A percentile compares a stretch with the other conserved stretches of the same genome.
Conservation (phyloP, 2,888 invertebrate species). For the Notodonta ziczac region DNA sequence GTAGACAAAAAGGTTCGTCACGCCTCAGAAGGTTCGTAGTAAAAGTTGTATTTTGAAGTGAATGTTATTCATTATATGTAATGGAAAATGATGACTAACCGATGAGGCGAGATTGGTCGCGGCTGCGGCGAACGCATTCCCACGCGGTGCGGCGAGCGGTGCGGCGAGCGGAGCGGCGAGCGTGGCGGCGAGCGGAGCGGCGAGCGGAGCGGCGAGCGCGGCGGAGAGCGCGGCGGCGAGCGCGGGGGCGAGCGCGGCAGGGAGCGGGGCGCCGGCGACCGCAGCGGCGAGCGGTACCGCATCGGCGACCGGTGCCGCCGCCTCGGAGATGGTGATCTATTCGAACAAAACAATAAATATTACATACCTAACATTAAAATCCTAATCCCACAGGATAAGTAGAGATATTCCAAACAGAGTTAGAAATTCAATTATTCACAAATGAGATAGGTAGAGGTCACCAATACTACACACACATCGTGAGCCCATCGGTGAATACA, state of each 20-base stretch:
- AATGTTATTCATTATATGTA: no score
- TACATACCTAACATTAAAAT: neutral
- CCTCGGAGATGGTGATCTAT: conserved; percentile 76
- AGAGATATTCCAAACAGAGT: no score
- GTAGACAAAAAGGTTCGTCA: no score
- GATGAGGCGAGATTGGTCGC: conserved; percentile 64
- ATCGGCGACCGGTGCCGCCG: conserved; percentile 71
- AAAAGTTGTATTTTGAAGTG: no score
- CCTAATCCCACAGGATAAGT: no score
- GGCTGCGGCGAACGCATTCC: conserved; percentile 40
- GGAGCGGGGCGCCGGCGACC: conserved; percentile 53
- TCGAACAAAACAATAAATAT: conserved; percentile 1
- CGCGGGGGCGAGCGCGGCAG: conserved; percentile 44
- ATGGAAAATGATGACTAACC: conserved; percentile 45
- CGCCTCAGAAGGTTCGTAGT: no score
- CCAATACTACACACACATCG: no score
- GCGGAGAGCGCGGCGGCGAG: conserved; percentile 52
- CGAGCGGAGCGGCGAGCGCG: conserved; percentile 37
- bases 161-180: conserved; percentile 45
- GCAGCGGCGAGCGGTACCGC: conserved; percentile 49
- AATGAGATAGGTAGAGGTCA: no score
- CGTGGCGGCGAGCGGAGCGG: conserved; percentile 38
- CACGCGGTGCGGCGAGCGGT: conserved; percentile 46
- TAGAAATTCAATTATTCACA: no score
- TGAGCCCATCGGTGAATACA: no score